Evolutionary conservation across 2,797 vertebrate species (phyloP).

Genomic region (Trachops cirrhosus): DNA sequence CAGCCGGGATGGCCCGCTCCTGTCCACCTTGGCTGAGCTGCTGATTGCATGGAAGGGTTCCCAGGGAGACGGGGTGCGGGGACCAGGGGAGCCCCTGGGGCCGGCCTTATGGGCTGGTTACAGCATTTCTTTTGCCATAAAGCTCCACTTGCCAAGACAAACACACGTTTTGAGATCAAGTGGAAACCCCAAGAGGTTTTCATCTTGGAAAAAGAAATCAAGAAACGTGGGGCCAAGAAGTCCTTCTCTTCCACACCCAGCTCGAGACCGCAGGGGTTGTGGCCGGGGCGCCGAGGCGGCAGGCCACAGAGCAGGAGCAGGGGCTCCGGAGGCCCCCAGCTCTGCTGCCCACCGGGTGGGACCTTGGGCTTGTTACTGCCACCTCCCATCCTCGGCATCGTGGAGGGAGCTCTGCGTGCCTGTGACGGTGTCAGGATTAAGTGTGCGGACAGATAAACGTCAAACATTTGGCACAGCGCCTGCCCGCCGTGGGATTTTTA

Average conservation of each 20-base stretch:
- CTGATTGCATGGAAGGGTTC: conserved; percentile 39
- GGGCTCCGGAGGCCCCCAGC: rapidly evolving
- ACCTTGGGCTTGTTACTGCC: neutral
- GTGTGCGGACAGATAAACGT: rapidly evolving
- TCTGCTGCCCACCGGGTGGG: rapidly evolving
- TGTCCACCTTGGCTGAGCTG: neutral
- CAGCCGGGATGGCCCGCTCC: neutral
- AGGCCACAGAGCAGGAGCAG: too few species aligned
- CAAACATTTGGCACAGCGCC: neutral
- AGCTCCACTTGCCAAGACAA: conserved; percentile 49
- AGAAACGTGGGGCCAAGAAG: neutral
- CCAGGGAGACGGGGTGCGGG: neutral
- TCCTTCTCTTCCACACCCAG: neutral
- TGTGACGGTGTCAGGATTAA: rapidly evolving
- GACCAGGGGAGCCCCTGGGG: neutral
- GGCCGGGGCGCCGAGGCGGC: neutral
- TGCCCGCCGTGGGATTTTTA: neutral
- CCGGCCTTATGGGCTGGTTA: neutral
- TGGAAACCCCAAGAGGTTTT: conserved; percentile 44
- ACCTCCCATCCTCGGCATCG: rapidly evolving
- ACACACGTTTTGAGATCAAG: conserved; percentile 54
- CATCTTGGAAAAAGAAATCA: conserved; percentile 10
- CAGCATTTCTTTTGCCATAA: conserved; percentile 1
- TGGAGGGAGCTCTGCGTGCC: rapidly evolving
- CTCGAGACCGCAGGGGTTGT: rapidly evolving